Percentiles rank a stretch among this genome's conserved stretches.
Evolutionary conservation across 2,797 vertebrate genomes (phyloP).

Genomic region (Calcarius lapponicus): DNA sequence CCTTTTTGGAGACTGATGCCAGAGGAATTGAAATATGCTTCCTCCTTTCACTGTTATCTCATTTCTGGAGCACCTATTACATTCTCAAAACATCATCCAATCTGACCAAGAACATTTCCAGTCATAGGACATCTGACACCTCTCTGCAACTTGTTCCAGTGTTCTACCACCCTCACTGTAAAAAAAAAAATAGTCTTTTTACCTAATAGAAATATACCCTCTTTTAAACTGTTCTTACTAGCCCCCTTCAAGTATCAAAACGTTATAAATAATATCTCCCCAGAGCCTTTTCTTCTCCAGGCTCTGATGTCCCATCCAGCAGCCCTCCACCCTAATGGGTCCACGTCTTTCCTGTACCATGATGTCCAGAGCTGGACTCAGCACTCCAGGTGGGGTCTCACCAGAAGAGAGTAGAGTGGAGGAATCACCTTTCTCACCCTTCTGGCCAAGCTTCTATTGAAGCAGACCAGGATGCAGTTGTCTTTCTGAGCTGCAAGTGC

Average conservation of each 20-base stretch:
- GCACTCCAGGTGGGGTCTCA: too few species aligned
- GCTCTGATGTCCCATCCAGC: not conserved
- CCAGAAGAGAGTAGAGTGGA: not conserved
- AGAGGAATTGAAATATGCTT: not conserved
- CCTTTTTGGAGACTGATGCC: not conserved
- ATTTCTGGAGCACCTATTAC: not conserved
- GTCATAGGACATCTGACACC: not conserved
- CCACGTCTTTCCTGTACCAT: not conserved
- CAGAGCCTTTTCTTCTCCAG: not conserved
- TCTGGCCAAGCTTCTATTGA: not conserved
- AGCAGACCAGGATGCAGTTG: not conserved
- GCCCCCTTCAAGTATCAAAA: rapidly evolving
- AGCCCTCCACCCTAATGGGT: not conserved
- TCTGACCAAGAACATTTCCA: not conserved
- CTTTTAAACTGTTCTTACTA: not conserved
- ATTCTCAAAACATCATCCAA: not conserved
- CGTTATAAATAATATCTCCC: rapidly evolving
- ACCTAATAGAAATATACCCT: not conserved
- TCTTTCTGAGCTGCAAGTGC: not conserved
- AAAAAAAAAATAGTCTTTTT: not conserved
- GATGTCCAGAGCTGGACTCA: not conserved
- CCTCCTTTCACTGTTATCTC: not conserved
- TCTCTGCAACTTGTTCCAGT: not conserved
- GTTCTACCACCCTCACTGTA: not conserved
- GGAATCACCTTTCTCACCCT: not conserved